phyloP scores from a whole-genome alignment of 2,888 invertebrate genomes.

The Ernsta delagoae region DNA sequence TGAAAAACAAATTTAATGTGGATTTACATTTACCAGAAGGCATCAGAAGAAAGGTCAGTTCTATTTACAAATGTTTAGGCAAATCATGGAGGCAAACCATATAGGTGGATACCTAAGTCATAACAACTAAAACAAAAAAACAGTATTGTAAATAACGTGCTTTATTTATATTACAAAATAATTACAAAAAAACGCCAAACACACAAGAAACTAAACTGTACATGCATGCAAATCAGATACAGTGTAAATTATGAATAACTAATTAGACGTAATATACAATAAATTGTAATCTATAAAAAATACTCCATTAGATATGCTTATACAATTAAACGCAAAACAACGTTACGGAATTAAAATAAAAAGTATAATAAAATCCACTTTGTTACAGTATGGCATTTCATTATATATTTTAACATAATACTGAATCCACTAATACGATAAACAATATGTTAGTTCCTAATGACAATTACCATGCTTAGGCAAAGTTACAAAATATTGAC shows the following conservation, averaged over 20 bases:
- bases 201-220: conserved; percentile 78
- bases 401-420: conserved; percentile 70
- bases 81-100: too few relatives aligned
- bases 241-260: conserved; percentile 64
- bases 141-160: conserved; percentile 82
- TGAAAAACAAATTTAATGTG: too few relatives aligned
- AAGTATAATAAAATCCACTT: conserved; percentile 72
- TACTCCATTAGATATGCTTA: conserved; percentile 66
- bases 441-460: conserved; percentile 71
- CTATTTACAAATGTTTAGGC: too few relatives aligned
- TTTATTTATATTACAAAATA: conserved; percentile 85
- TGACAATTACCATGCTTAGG: conserved; percentile 43
- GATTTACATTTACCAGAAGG: too few relatives aligned
- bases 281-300: conserved; percentile 61
- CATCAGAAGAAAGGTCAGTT: too few relatives aligned
- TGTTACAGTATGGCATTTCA: conserved; percentile 79
- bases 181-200: conserved; percentile 79
- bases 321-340: conserved; percentile 62
- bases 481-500: conserved; percentile 49
- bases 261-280: conserved; percentile 72
- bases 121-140: conserved; percentile 20
- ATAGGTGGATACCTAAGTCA: too few relatives aligned
- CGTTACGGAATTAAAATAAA: conserved; percentile 56
- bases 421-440: conserved; percentile 83
- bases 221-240: conserved; percentile 78